Evolutionary conservation across 2,797 vertebrate genomes (phyloP), one percentile per base, ranked within the genome.

Genomic region (Ceryle rudis): DNA sequence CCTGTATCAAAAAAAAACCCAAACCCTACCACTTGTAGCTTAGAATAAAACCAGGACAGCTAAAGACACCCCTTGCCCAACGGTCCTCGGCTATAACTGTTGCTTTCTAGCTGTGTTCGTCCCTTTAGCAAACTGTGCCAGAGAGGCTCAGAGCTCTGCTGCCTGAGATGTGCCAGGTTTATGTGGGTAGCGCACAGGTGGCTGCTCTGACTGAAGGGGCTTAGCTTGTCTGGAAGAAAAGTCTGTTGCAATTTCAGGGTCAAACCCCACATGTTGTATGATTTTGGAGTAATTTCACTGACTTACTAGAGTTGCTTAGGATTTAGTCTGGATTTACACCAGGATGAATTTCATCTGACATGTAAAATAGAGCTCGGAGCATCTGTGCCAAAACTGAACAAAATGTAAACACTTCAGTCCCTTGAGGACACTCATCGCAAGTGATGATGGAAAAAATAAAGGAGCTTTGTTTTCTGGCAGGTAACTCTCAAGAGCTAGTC

Each of bases 311-410:
- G 47, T 49, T 86, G 25, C 29, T 84, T 67, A 57, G 70, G 81
- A 47, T 92, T 90, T 93, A 79, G n/a, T 65, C 66, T 73, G 60
- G 78, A 70, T 95, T 96, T 93, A 85, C 86, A 87, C 67, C 37
- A 31, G 81, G 60, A 67, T 74, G 47, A 85, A 85, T 92, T 87
- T 94, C 23, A 77, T 54, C 64, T 80, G 84, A 47, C 61, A 70
- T 51, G 64, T 82, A 82, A 80, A 92, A 87, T 67, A 64, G 12
- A 80, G 42, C 64, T 92, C 22, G n/a, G 52, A 77, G 61, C 3
- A 11, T 72, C 62, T 86, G 49, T 88, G 72, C 49, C 72, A 78
- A 90, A 90, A 90, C 0, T 29, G 31, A 73, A 64, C 41, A 80
- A 86, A 85, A 64, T 33, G 31, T 85, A 84, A 87, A 71, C 7